Conservation (phyloP, 2,113 vertebrate species). For the Lontra canadensis region DNA sequence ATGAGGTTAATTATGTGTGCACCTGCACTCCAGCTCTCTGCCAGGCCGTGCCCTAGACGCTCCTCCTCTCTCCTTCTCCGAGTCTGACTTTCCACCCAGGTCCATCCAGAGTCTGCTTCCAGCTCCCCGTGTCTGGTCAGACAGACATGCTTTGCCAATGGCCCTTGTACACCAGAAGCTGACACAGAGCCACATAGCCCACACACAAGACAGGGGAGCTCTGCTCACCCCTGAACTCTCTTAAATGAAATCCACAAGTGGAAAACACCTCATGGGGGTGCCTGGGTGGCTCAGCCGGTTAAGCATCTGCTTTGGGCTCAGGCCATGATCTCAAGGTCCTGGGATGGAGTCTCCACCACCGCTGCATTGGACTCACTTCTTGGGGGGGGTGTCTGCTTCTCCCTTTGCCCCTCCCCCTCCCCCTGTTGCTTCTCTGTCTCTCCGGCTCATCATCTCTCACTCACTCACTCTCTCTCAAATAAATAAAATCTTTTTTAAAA, state of each 20-base stretch:
- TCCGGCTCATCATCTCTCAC: not conserved
- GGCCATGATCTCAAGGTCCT: not conserved
- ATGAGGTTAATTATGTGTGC: not conserved
- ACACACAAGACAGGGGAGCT: not conserved
- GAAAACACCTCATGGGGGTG: not conserved
- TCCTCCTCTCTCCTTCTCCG: accelerated
- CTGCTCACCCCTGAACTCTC: not conserved
- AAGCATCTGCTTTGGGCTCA: not conserved
- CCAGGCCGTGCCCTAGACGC: accelerated
- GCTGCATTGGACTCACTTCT: not conserved
- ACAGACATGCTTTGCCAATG: not conserved
- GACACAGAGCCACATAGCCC: not conserved
- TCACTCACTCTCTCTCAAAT: not conserved
- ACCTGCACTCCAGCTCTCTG: not conserved
- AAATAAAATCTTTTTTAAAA: not conserved
- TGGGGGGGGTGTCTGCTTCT: not conserved
- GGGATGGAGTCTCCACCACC: not conserved
- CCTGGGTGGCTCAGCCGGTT: not conserved
- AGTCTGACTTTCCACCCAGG: not conserved
- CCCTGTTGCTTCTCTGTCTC: not conserved
- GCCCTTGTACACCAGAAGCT: accelerated
- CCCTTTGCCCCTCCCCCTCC: not conserved
- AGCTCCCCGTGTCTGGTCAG: not conserved
- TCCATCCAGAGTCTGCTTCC: too few species aligned
- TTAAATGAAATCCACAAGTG: not conserved